Evolutionary conservation across 2,888 invertebrate genomes (phyloP), one percentile per base, ranked within the genome.

Genomic region (Ochropleura plecta): DNA sequence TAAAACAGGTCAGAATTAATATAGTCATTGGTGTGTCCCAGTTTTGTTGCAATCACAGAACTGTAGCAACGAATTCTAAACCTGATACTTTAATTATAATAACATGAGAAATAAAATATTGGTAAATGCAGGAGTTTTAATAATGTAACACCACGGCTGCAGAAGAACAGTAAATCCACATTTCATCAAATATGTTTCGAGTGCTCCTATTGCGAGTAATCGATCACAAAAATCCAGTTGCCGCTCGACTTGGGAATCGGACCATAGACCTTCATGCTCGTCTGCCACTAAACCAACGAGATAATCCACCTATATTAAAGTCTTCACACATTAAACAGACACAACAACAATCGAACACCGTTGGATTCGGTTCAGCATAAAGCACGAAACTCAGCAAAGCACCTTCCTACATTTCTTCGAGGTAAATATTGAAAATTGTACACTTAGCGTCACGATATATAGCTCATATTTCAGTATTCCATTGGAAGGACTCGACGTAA

Each of bases 21-120:
- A 64, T 63, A 59, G n/a, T 18, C n/a, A 20, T 8, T 49, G n/a
- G 8, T 48, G 5, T 44, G n/a, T 40, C 6, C 55, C 42, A 53
- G 69, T 74, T 70, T 53, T 51, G 51, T 79, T 77, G 69, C 79
- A 70, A 73, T 49, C 66, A 3, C 53, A 20, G 20, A 71, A 72
- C 48, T 51, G 48, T 68, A 30, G 60, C 51, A 44, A 55, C 48
- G 14, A 44, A 67, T 60, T 53, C 7, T n/a, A 14, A 51, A 70
- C n/a, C 57, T 51, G 20, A 44, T 77, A 66, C 57, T 63, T 48
- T 14, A 40, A 76, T 79, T 70, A 76, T 12, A 44, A 76, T 82
- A 70, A 69, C 49, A 18, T 76, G 76, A 70, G 40, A 70, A 76
- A 60, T 44, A 59, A 70, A 60, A 59, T 18, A 49, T 44, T 40